Conservation (phyloP, 2,888 invertebrate species). For the Phengaris arion region DNA sequence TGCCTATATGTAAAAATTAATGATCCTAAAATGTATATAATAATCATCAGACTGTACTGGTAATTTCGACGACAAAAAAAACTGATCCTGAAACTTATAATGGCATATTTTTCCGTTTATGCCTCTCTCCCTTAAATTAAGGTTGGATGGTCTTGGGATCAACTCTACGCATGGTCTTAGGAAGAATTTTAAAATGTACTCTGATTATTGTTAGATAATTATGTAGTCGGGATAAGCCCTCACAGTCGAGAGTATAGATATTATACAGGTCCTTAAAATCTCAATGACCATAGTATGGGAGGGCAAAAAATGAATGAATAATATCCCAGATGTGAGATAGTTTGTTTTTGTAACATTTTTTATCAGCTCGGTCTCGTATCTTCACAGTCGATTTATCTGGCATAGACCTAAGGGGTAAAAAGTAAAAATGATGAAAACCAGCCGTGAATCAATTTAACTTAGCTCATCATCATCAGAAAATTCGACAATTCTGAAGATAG, state of each 20-base stretch:
- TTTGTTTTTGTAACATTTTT: slow-evolving; percentile 25
- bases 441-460: not conserved
- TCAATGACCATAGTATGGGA: not conserved
- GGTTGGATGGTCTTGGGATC: too few species aligned
- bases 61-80: not conserved
- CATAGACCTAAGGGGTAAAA: slow-evolving; percentile 1
- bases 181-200: too few species aligned
- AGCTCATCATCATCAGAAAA: not conserved
- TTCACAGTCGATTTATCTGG: slow-evolving; percentile 10
- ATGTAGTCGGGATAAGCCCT: not conserved
- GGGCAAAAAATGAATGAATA: slow-evolving; percentile 13
- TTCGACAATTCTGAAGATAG: not conserved
- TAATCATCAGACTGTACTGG: not conserved
- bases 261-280: not conserved
- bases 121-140: too few species aligned
- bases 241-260: not conserved
- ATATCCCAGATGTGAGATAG: slow-evolving; percentile 24
- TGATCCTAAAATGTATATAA: slow-evolving; percentile 7
- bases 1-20: slow-evolving; percentile 18
- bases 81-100: too few species aligned
- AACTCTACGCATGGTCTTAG: too few species aligned
- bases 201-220: too few species aligned
- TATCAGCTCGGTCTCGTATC: slow-evolving; percentile 8
- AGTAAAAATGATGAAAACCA: not conserved
- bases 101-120: too few species aligned